phyloP scores from a whole-genome alignment of 1,140 invertebrate genomes.

The Drosophila carrolli region DNA sequence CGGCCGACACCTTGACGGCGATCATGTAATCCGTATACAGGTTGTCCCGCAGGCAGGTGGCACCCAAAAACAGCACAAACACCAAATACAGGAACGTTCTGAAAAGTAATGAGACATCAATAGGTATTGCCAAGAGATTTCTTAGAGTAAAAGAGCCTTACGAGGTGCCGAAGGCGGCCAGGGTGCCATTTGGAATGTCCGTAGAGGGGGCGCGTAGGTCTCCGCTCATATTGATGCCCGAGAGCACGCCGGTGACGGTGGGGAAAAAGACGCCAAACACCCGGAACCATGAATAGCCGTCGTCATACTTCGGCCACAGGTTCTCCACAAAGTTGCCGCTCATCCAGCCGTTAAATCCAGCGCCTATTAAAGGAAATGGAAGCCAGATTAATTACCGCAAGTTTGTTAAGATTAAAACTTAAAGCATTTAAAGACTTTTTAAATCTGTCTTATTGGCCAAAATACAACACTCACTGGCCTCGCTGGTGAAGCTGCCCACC shows the following conservation, averaged over 20 bases:
- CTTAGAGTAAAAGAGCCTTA: slow-evolving; percentile 78
- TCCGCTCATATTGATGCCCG: slow-evolving; percentile 99
- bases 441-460: too few relatives aligned
- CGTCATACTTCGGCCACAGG: slow-evolving; percentile 91
- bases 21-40: slow-evolving; percentile 95
- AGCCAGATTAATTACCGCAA: neutral
- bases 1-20: slow-evolving; percentile 93
- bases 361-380: slow-evolving; percentile 85
- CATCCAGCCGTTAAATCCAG: slow-evolving; percentile 94
- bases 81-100: slow-evolving; percentile 96
- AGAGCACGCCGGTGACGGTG: slow-evolving; percentile 96
- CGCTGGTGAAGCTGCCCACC: slow-evolving; percentile 93
- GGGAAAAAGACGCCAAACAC: slow-evolving; percentile 98
- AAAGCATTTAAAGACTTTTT: too few relatives aligned
- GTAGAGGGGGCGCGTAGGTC: slow-evolving; percentile 95
- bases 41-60: slow-evolving; percentile 91
- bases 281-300: slow-evolving; percentile 94
- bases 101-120: slow-evolving; percentile 56
- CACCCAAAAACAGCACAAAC: slow-evolving; percentile 95
- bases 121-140: neutral
- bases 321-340: slow-evolving; percentile 92
- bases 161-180: slow-evolving; percentile 95
- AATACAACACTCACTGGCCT: slow-evolving; percentile 86
- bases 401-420: neutral
- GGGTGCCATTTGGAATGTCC: slow-evolving; percentile 97